These are phyloP conservation scores for Oreohelix idahoensis DNA, from an alignment of 1,140 invertebrate genomes.

Conservation along the genomic window DNA sequence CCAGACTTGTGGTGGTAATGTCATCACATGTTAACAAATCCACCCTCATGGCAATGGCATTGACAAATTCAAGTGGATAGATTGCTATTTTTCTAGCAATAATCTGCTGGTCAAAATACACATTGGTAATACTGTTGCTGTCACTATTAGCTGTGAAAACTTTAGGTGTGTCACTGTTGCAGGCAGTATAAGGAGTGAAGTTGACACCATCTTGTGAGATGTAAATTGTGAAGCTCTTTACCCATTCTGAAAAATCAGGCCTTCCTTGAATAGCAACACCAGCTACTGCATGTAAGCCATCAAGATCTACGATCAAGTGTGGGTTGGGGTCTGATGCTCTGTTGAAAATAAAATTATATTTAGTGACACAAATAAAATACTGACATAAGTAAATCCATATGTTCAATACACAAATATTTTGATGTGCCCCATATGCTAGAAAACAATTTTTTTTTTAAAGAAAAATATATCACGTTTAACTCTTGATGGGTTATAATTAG, in stretches of 20 bases:
- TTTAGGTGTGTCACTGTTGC: constrained; percentile 32
- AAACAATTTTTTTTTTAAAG: constrained; percentile 16
- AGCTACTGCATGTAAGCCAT: constrained; percentile 60
- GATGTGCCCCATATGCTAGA: too few species aligned
- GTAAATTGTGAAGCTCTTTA: constrained; percentile 61
- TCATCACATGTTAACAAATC: constrained; percentile 39
- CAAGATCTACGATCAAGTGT: constrained; percentile 57
- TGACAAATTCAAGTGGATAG: constrained; percentile 57
- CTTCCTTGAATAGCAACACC: constrained; percentile 70
- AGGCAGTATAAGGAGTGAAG: constrained; percentile 45
- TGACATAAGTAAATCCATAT: too few species aligned
- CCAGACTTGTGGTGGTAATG: not conserved
- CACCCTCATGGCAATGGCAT: constrained; percentile 54
- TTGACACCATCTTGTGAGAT: constrained; percentile 61
- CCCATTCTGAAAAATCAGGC: constrained; percentile 60
- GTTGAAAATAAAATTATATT: too few species aligned
- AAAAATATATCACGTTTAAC: too few species aligned
- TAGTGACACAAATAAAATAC: too few species aligned
- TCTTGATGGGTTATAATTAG: too few species aligned
- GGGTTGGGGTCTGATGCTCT: not conserved
- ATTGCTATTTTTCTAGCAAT: constrained; percentile 52
- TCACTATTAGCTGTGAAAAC: constrained; percentile 56
- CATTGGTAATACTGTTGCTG: constrained; percentile 46
- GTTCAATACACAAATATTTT: too few species aligned
- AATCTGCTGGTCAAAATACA: constrained; percentile 49